These are phyloP conservation scores for Chymomyza amoena DNA, from an alignment of 2,888 invertebrate genomes.

Conservation along the genomic window DNA sequence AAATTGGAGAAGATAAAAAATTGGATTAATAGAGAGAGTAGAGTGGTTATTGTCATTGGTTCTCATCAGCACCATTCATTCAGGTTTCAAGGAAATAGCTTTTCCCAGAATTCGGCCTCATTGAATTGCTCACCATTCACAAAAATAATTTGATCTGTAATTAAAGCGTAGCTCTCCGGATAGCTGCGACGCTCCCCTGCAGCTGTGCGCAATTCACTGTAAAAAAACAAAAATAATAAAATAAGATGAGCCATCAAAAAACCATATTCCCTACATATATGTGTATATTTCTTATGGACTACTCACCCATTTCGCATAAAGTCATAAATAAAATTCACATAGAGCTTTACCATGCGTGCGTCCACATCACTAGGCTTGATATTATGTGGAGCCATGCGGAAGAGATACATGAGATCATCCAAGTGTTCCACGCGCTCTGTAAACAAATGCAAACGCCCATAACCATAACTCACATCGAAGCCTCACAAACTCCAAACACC, in stretches of 20 bases:
- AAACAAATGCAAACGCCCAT: slow-evolving; percentile 50
- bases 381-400: slow-evolving; percentile 73
- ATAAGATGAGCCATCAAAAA: slow-evolving; percentile 17
- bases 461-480: not conserved
- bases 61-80: not conserved
- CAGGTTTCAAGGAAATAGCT: slow-evolving; percentile 8
- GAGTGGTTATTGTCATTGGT: too few relatives aligned
- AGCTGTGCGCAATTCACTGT: slow-evolving; percentile 21
- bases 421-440: slow-evolving; percentile 76
- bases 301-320: slow-evolving; percentile 79
- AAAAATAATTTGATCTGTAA: slow-evolving; percentile 9
- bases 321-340: slow-evolving; percentile 79
- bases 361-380: slow-evolving; percentile 77
- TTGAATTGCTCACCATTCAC: slow-evolving; percentile 17
- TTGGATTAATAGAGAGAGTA: too few relatives aligned
- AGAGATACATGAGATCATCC: slow-evolving; percentile 81
- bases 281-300: not conserved
- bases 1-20: too few relatives aligned
- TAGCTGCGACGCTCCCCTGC: slow-evolving; percentile 15
- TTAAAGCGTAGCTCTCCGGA: slow-evolving; percentile 23
- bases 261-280: slow-evolving; percentile 1
- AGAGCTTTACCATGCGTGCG: slow-evolving; percentile 75
- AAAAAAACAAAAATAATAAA: not conserved
- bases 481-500: not conserved
- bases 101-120: slow-evolving; percentile 16